Conservation (phyloP, 2,113 vertebrate species). For the Clarias magur region DNA sequence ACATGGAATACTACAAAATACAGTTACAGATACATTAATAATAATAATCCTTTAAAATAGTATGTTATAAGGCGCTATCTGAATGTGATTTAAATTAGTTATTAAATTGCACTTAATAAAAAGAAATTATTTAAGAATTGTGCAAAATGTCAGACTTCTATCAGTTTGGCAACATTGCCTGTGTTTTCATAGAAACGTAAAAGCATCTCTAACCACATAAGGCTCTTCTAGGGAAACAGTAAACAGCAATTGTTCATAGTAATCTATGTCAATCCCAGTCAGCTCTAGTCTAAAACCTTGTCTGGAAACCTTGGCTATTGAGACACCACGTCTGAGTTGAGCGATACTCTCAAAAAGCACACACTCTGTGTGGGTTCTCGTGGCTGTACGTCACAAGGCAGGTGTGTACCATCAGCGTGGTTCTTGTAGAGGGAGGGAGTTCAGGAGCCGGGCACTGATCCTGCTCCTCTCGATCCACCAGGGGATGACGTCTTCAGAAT, state of each 20-base stretch:
- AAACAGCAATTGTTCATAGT: slow-evolving; percentile 9
- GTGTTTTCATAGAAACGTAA: background rate
- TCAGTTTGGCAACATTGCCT: background rate
- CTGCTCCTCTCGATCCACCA: slow-evolving; percentile 12
- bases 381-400: background rate
- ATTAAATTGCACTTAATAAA: slow-evolving; percentile 18
- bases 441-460: slow-evolving; percentile 10
- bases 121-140: background rate
- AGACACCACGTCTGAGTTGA: background rate
- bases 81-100: background rate
- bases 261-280: background rate
- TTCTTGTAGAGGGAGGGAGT: background rate
- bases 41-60: background rate
- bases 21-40: background rate
- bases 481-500: background rate
- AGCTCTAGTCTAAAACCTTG: slow-evolving; percentile 15
- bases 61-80: background rate
- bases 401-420: background rate
- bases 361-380: slow-evolving; percentile 9
- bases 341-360: background rate
- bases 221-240: background rate
- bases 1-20: background rate
- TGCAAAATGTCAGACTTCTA: background rate
- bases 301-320: background rate
- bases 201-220: slow-evolving; percentile 22